Percentiles rank a stretch among this genome's conserved stretches.
Conservation (phyloP, 2,797 vertebrate genomes). For the Hypotaenidia okinawae region DNA sequence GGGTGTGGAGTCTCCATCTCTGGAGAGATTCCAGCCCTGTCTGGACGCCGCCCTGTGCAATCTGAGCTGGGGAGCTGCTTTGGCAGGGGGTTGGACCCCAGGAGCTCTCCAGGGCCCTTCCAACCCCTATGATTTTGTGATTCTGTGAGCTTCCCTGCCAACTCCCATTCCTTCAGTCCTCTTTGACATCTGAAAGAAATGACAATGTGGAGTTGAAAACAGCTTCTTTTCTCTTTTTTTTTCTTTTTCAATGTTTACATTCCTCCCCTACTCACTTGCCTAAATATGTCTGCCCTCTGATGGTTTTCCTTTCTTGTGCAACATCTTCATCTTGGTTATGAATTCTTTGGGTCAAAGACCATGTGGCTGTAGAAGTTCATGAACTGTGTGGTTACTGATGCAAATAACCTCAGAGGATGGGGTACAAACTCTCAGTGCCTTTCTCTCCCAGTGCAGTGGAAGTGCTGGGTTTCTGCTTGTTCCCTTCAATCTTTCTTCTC, state of each 20-base stretch:
- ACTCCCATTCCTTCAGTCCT: not conserved
- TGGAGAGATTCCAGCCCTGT: too few species aligned
- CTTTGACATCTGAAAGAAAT: not conserved
- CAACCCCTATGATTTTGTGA: too few species aligned
- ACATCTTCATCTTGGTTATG: not conserved
- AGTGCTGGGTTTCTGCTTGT: not conserved
- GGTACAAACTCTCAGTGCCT: rapidly evolving
- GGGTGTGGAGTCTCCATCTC: too few species aligned
- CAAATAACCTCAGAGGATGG: not conserved
- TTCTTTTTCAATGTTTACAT: not conserved
- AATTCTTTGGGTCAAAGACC: not conserved
- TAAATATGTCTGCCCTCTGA: not conserved
- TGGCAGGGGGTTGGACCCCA: too few species aligned
- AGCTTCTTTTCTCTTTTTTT: too few species aligned
- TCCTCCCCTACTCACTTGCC: not conserved
- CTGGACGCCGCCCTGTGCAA: too few species aligned
- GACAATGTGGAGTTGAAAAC: rapidly evolving
- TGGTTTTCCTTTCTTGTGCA: not conserved
- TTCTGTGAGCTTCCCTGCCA: not conserved
- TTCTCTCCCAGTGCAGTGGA: rapidly evolving
- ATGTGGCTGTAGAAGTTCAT: rapidly evolving
- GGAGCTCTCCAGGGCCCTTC: too few species aligned
- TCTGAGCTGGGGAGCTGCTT: too few species aligned
- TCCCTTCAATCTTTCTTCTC: not conserved
- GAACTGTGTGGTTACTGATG: too few species aligned